A percentile compares a stretch with the other conserved stretches of the same genome.
Conservation (phyloP, 1,140 invertebrate genomes). For the Drosophila watanabei region DNA sequence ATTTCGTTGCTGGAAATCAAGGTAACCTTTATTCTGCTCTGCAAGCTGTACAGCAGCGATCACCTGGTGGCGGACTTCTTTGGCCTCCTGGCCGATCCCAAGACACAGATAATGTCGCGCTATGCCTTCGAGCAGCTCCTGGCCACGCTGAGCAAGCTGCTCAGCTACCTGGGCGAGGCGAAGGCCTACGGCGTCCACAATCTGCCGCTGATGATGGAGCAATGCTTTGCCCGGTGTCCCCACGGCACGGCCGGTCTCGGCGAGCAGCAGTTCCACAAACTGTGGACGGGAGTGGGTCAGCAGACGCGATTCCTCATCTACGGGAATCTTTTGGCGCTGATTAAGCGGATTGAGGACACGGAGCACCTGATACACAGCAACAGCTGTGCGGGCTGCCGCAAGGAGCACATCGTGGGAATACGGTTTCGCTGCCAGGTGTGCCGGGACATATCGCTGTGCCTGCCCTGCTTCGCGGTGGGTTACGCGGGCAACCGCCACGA, state of each 20-base stretch:
- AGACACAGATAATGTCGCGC: conserved; percentile 68
- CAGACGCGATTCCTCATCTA: conserved; percentile 82
- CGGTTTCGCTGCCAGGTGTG: conserved; percentile 82
- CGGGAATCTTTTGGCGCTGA: conserved; percentile 71
- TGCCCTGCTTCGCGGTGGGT: conserved; percentile 78
- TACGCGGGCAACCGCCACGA: conserved; percentile 60
- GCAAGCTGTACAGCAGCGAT: conserved; percentile 73
- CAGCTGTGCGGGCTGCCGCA: conserved; percentile 66
- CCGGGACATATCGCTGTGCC: conserved; percentile 72
- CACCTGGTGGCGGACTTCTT: conserved; percentile 71
- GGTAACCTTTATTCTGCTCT: conserved; percentile 75
- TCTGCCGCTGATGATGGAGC: conserved; percentile 63
- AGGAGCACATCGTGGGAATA: conserved; percentile 75
- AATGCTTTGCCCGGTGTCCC: conserved; percentile 72
- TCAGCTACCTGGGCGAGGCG: conserved; percentile 74
- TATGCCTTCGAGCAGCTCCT: conserved; percentile 76
- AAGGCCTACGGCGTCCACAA: conserved; percentile 79
- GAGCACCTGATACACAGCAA: conserved; percentile 79
- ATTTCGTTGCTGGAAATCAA: conserved; percentile 81
- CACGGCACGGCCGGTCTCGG: conserved; percentile 64
- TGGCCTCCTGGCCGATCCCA: conserved; percentile 57
- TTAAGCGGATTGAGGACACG: conserved; percentile 82
- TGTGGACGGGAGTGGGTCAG: conserved; percentile 66
- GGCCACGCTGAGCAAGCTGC: conserved; percentile 66
- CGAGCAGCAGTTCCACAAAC: conserved; percentile 71